These are phyloP conservation scores for Sabellastarte sp. DNA, from an alignment of 2,888 invertebrate genomes.

Conservation along the genomic window DNA sequence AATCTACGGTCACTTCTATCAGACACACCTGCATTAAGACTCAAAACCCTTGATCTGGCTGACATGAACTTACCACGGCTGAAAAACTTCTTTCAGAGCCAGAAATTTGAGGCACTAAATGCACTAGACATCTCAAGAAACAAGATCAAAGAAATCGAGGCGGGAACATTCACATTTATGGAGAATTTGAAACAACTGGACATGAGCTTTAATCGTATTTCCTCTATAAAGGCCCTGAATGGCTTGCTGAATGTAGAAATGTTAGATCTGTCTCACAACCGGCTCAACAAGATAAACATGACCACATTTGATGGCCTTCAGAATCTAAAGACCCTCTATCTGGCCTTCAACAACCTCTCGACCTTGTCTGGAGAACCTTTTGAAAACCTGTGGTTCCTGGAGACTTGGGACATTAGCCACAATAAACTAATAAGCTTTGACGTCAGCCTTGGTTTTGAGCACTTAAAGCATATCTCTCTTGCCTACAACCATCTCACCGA, in stretches of 20 bases:
- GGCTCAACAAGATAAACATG: constrained; percentile 19
- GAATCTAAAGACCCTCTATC: constrained; percentile 30
- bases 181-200: constrained; percentile 21
- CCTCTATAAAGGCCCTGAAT: constrained; percentile 15
- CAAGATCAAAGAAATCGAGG: constrained; percentile 28
- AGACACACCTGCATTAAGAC: not conserved
- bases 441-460: not conserved
- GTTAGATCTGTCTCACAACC: constrained; percentile 25
- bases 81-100: constrained; percentile 13
- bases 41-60: constrained; percentile 17
- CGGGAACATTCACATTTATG: constrained; percentile 20
- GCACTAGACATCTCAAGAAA: constrained; percentile 37
- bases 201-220: constrained; percentile 21
- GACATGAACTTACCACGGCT: constrained; percentile 19
- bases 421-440: not conserved
- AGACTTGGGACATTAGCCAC: not conserved
- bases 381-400: not conserved
- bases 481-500: not conserved
- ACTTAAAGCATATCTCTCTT: not conserved
- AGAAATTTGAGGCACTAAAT: constrained; percentile 18
- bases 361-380: not conserved
- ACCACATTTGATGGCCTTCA: constrained; percentile 17
- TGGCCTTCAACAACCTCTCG: constrained; percentile 22
- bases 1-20: not conserved
- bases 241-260: constrained; percentile 25